A percentile compares a stretch with the other conserved stretches of the same genome.
phyloP scores from a whole-genome alignment of 2,888 invertebrate species.

The Melieria crassipennis region DNA sequence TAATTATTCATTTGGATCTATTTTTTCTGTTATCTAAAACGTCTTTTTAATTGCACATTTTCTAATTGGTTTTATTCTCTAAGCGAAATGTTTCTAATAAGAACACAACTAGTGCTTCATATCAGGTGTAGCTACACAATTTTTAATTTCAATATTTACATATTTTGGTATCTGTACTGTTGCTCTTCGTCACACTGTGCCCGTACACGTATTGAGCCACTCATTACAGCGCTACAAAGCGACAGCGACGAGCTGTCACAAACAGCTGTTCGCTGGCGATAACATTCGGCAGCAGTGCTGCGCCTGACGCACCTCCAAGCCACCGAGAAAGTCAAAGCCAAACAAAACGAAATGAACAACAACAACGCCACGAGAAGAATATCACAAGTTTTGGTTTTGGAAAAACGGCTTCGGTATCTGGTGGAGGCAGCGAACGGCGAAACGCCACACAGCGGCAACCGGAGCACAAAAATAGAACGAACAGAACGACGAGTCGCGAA shows the following conservation, averaged over 20 bases:
- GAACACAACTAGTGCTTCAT: no score
- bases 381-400: no score
- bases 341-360: neutral
- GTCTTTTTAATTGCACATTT: neutral
- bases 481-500: neutral
- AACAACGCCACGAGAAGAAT: no score
- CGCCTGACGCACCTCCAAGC: constrained; percentile 6
- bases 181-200: constrained; percentile 9
- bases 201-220: no score
- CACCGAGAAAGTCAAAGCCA: neutral
- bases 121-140: no score
- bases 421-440: no score
- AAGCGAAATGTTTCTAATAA: no score
- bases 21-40: neutral
- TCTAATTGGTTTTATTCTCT: no score
- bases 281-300: neutral
- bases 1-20: neutral
- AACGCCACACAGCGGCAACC: neutral
- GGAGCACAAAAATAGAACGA: neutral
- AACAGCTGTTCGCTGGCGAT: constrained; percentile 10
- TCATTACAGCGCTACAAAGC: neutral
- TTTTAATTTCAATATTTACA: no score
- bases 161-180: no score
- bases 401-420: no score
- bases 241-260: constrained; percentile 11